Percentiles rank a stretch among this genome's conserved stretches.
These are phyloP conservation scores for Hylaea fasciaria DNA, from an alignment of 2,888 invertebrate genomes.

Conservation along the genomic window DNA sequence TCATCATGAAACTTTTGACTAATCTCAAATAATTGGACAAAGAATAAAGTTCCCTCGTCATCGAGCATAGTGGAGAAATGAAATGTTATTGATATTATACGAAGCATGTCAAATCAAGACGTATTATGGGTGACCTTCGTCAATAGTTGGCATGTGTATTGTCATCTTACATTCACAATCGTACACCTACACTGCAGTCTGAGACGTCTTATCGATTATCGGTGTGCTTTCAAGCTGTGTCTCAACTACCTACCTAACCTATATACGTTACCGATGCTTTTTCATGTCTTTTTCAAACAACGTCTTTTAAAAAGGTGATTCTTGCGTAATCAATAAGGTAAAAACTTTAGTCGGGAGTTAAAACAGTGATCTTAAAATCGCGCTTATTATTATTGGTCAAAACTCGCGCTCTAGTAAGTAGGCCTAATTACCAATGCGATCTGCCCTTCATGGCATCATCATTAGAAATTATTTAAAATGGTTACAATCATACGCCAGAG, in stretches of 20 bases:
- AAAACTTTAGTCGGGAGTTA: too few relatives aligned
- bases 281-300: too few relatives aligned
- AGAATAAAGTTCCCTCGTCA: constrained; percentile 14
- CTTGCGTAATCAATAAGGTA: too few relatives aligned
- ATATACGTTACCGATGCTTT: too few relatives aligned
- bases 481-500: constrained; percentile 9
- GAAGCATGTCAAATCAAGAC: constrained; percentile 17
- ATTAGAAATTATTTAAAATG: constrained; percentile 18
- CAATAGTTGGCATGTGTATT: constrained; percentile 21
- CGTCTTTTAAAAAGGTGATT: too few relatives aligned
- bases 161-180: constrained; percentile 9
- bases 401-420: too few relatives aligned
- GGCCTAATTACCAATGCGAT: too few relatives aligned
- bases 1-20: constrained; percentile 16
- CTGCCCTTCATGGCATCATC: too few relatives aligned
- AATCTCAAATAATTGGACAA: constrained; percentile 23
- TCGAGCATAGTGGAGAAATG: constrained; percentile 7
- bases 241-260: too few relatives aligned
- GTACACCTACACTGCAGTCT: neutral
- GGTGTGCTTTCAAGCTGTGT: too few relatives aligned
- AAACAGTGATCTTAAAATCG: too few relatives aligned
- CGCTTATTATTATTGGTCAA: too few relatives aligned
- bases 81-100: constrained; percentile 11
- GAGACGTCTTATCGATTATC: neutral
- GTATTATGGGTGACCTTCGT: constrained; percentile 24